These are phyloP conservation scores for Drosophila malerkotliana DNA, from an alignment of 1,140 invertebrate species.

Conservation along the genomic window DNA sequence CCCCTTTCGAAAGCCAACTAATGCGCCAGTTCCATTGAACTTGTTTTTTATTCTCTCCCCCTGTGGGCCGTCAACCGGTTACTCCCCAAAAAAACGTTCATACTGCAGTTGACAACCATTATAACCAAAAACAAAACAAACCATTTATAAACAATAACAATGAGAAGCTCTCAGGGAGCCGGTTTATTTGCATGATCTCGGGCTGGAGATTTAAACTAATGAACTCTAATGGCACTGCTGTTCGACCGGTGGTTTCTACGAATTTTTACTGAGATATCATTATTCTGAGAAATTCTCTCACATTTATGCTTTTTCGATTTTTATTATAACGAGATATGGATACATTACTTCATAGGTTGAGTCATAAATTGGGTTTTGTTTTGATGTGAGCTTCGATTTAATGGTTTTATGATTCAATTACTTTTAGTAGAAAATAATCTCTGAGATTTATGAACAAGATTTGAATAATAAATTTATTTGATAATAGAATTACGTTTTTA, in stretches of 20 bases:
- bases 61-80: constrained; percentile 18
- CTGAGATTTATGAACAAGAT: too few species aligned
- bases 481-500: too few species aligned
- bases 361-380: not conserved
- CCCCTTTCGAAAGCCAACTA: constrained; percentile 11
- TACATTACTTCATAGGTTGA: not conserved
- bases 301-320: constrained; percentile 5
- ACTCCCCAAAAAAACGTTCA: not conserved
- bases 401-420: too few species aligned
- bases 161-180: constrained; percentile 25
- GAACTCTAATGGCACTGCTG: constrained; percentile 50
- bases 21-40: constrained; percentile 33
- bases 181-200: constrained; percentile 65
- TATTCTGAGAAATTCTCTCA: constrained; percentile 30
- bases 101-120: constrained; percentile 40
- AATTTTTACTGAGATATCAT: constrained; percentile 49
- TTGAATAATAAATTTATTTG: too few species aligned
- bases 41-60: constrained; percentile 22
- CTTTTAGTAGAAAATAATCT: too few species aligned
- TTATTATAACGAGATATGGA: constrained; percentile 7
- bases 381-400: not conserved
- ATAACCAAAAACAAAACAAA: constrained; percentile 8
- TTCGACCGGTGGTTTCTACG: constrained; percentile 31
- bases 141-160: constrained; percentile 32
- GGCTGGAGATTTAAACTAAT: constrained; percentile 55